These are phyloP conservation scores for Lethrus apterus DNA, from an alignment of 1,140 invertebrate species.

Conservation along the genomic window DNA sequence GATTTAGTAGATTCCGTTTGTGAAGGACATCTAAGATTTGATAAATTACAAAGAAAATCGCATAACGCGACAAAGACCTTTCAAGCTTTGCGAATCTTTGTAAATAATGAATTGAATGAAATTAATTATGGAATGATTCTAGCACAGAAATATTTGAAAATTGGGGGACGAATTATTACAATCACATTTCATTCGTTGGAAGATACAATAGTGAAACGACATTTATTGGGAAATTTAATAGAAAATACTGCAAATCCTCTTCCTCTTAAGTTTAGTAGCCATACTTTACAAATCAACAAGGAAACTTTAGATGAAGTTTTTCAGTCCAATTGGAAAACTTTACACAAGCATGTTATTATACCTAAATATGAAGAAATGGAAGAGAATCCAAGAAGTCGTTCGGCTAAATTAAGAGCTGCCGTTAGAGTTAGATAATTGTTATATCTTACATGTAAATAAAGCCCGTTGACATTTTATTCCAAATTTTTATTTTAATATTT, in stretches of 20 bases:
- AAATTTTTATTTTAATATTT: neutral
- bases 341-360: conserved; percentile 74
- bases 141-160: conserved; percentile 69
- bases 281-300: conserved; percentile 47
- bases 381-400: conserved; percentile 74
- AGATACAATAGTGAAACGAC: conserved; percentile 90
- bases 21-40: conserved; percentile 49
- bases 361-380: conserved; percentile 68
- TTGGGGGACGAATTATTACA: conserved; percentile 68
- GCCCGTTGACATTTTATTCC: neutral
- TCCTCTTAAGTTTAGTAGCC: conserved; percentile 58
- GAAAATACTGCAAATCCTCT: conserved; percentile 58
- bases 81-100: conserved; percentile 90
- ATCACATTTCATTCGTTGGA: conserved; percentile 91
- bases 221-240: conserved; percentile 69
- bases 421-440: conserved; percentile 54
- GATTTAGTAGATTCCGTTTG: conserved; percentile 66
- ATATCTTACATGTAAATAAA: neutral
- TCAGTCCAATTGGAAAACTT: conserved; percentile 62
- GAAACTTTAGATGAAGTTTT: conserved; percentile 54
- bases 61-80: conserved; percentile 90
- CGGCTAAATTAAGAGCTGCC: conserved; percentile 81
- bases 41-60: conserved; percentile 66
- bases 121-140: conserved; percentile 82
- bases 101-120: conserved; percentile 96